Percentiles rank a stretch among this genome's conserved stretches.
phyloP scores from a whole-genome alignment of 1,140 invertebrate genomes.

The Sarcophaga peregrina region DNA sequence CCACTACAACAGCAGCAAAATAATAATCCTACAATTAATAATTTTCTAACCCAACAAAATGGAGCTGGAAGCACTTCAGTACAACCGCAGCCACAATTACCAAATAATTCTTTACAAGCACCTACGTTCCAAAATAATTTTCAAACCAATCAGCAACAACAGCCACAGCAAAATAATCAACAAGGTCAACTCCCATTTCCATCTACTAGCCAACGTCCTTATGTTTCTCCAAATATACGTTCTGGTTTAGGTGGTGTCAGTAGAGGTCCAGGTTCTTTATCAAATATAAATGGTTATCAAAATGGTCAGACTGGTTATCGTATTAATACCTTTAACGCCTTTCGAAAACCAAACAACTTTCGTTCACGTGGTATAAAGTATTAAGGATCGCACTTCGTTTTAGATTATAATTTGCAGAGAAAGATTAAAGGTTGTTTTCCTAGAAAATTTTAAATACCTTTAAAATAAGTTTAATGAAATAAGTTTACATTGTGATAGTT shows the following conservation, averaged over 20 bases:
- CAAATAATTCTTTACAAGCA: constrained; percentile 26
- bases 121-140: constrained; percentile 21
- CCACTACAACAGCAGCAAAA: constrained; percentile 48
- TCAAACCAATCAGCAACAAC: constrained; percentile 27
- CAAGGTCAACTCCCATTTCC: constrained; percentile 4
- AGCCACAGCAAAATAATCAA: background rate
- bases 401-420: background rate
- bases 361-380: constrained; percentile 63
- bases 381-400: constrained; percentile 43
- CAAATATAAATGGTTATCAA: constrained; percentile 34
- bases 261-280: constrained; percentile 49
- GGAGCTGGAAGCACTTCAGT: background rate
- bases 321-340: constrained; percentile 48
- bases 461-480: no score
- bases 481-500: no score
- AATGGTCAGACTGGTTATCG: constrained; percentile 47
- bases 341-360: constrained; percentile 53
- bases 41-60: constrained; percentile 33
- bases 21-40: background rate
- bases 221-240: constrained; percentile 60
- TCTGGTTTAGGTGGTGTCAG: constrained; percentile 56
- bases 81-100: constrained; percentile 32
- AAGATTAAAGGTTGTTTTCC: no score
- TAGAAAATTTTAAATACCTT: no score
- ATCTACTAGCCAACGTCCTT: constrained; percentile 61